These are phyloP conservation scores for Cabera pusaria DNA, from an alignment of 2,888 invertebrate species.

Conservation along the genomic window DNA sequence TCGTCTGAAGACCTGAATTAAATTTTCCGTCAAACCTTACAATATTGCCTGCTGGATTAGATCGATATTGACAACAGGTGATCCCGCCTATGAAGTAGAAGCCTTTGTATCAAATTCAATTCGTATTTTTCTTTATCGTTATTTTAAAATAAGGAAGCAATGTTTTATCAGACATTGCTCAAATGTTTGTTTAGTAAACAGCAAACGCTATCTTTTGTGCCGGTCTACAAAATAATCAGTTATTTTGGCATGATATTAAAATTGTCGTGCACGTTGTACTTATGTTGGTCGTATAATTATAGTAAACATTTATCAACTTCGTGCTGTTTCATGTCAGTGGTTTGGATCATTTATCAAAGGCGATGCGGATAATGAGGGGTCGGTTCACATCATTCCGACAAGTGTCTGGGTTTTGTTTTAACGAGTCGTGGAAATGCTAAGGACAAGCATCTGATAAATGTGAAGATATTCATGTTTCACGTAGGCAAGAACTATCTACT, in stretches of 20 bases:
- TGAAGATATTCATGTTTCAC: too few species aligned
- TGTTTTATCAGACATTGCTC: constrained; percentile 8
- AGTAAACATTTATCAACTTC: constrained; percentile 54
- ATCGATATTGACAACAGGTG: constrained; percentile 23
- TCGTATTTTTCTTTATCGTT: constrained; percentile 17
- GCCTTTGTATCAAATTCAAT: constrained; percentile 17
- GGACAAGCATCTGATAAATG: constrained; percentile 19
- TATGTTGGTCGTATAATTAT: constrained; percentile 45
- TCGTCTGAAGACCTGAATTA: constrained; percentile 51
- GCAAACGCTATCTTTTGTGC: constrained; percentile 4
- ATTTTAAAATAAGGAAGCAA: constrained; percentile 13
- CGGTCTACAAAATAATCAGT: too few species aligned
- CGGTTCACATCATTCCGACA: constrained; percentile 21
- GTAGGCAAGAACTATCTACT: too few species aligned
- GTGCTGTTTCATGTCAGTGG: constrained; percentile 48
- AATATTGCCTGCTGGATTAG: constrained; percentile 34
- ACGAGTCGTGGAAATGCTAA: constrained; percentile 19
- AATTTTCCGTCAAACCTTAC: constrained; percentile 44
- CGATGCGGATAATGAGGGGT: constrained; percentile 44
- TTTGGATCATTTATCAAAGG: constrained; percentile 50
- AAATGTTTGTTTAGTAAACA: constrained; percentile 9
- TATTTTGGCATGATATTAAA: too few species aligned
- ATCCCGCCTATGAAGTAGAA: constrained; percentile 19
- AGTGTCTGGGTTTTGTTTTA: constrained; percentile 24
- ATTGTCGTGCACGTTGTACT: too few species aligned